Evolutionary conservation across 64 coral and sea anemone genomes (phyloP), one percentile per base, ranked within the genome.

Genomic region (Montipora foliosa): DNA sequence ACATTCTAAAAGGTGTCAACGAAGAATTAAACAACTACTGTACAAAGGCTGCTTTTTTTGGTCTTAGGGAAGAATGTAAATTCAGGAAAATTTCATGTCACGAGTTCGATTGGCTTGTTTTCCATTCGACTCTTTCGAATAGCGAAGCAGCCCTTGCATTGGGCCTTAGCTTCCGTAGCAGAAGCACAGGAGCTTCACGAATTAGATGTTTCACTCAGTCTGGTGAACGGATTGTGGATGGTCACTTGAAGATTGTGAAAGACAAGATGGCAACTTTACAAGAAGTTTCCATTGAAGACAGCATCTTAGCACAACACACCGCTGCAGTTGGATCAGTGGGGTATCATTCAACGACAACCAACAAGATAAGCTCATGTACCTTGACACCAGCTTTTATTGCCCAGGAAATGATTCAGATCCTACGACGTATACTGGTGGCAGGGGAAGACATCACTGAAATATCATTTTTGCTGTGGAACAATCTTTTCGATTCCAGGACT

Each of bases 341-440:
- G 45, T 44, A 7, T 16, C 8, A 6, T 5, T 12, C 59, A 10
- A 6, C 53, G 53, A 11, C 25, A 67, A 7, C 59, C 16, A 69
- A 6, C 13, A 14, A 49, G 6, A 0, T 16, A 67, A 3, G n/a
- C 19, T 20, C 11, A 3, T 20, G 1, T 16, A 13, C 68, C 11
- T 49, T 78, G 17, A 78, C 64, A 50, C 82, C 82, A 49, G 82
- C 11, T 2, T 72, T 12, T 21, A 49, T 86, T 8, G 82, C 82
- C 0, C 3, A 49, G 17, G 7, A 86, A 49, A 20, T 52, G 17
- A 52, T 86, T 72, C 14, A 21, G 8, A 16, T 9, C 44, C 19
- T 86, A 6, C 67, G 46, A 24, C 17, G 82, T 6, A 8, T 51
- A 22, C 45, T 70, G 0, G 37, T 2, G 19, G 17, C 44, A 86